These are phyloP conservation scores for Synanthedon andrenaeformis DNA, from an alignment of 2,888 invertebrate genomes.

Conservation along the genomic window DNA sequence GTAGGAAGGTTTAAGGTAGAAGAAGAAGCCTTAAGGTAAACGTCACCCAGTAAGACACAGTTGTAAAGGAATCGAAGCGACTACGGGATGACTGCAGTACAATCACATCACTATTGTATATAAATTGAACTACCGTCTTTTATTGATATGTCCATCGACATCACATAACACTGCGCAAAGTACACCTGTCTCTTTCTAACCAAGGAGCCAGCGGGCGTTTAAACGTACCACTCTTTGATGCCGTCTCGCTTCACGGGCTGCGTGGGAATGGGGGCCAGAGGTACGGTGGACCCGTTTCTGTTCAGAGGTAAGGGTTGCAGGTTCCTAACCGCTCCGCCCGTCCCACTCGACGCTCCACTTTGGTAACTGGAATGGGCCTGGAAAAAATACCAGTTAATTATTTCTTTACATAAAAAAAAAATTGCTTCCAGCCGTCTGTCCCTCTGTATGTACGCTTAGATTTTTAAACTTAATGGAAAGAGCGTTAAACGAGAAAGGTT, in stretches of 20 bases:
- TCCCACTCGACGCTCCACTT: slow-evolving; percentile 50
- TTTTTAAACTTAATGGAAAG: too few species aligned
- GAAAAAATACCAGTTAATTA: slow-evolving; percentile 4
- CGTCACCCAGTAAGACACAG: too few species aligned
- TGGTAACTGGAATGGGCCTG: slow-evolving; percentile 65
- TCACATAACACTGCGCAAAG: slow-evolving; percentile 11
- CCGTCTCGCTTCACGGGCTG: slow-evolving; percentile 83
- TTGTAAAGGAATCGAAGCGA: slow-evolving; percentile 23
- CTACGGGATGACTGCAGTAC: slow-evolving; percentile 22
- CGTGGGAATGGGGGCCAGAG: slow-evolving; percentile 65
- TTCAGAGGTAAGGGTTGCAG: slow-evolving; percentile 57
- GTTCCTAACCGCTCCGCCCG: slow-evolving; percentile 60
- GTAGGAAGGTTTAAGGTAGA: too few species aligned
- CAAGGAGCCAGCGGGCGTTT: slow-evolving; percentile 21
- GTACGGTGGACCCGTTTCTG: slow-evolving; percentile 49
- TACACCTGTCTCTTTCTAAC: slow-evolving; percentile 3
- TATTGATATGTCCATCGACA: slow-evolving; percentile 29
- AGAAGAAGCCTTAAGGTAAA: too few species aligned
- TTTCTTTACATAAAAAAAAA: neutral
- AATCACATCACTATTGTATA: slow-evolving; percentile 23
- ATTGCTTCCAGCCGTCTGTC: too few species aligned
- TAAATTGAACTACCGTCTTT: slow-evolving; percentile 16
- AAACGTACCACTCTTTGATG: slow-evolving; percentile 97
- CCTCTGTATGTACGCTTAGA: too few species aligned
- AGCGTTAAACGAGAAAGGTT: too few species aligned